A percentile compares a stretch with the other conserved stretches of the same genome.
Evolutionary conservation across 2,888 invertebrate species (phyloP).

Genomic region (Thysanoteuthis rhombus): DNA sequence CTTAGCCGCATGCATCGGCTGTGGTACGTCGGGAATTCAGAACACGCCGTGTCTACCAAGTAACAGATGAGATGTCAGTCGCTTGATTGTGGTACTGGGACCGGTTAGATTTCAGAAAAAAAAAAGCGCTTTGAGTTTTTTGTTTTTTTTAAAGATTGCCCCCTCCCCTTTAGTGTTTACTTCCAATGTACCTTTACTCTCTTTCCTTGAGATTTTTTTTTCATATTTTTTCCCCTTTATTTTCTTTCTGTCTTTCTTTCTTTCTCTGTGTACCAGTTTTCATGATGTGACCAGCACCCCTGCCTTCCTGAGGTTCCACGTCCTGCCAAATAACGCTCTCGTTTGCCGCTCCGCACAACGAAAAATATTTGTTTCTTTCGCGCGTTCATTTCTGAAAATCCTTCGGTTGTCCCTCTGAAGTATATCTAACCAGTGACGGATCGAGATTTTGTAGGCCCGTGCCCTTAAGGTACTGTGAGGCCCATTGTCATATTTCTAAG

Average conservation of each 20-base stretch:
- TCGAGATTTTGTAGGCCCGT: no score
- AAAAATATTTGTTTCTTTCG: neutral
- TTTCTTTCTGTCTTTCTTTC: neutral
- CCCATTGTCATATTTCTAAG: no score
- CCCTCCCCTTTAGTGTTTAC: neutral
- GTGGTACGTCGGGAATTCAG: neutral
- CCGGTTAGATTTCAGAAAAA: conserved; percentile 1
- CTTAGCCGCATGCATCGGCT: neutral
- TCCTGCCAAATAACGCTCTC: neutral
- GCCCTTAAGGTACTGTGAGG: no score
- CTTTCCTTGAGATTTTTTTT: neutral
- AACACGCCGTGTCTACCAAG: neutral
- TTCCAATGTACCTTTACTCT: neutral
- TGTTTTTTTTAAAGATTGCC: neutral
- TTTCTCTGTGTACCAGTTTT: neutral
- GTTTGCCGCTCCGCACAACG: accelerated
- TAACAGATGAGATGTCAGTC: neutral
- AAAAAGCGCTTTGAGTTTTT: neutral
- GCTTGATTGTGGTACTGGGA: neutral
- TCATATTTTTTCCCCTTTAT: neutral
- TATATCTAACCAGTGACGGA: neutral
- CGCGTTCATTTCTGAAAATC: no score
- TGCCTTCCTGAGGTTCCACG: neutral
- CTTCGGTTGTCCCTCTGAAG: neutral
- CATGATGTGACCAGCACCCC: neutral